Base-by-base conservation (phyloP, 2,888 invertebrate genomes). In the Drosophila leonis region DNA sequence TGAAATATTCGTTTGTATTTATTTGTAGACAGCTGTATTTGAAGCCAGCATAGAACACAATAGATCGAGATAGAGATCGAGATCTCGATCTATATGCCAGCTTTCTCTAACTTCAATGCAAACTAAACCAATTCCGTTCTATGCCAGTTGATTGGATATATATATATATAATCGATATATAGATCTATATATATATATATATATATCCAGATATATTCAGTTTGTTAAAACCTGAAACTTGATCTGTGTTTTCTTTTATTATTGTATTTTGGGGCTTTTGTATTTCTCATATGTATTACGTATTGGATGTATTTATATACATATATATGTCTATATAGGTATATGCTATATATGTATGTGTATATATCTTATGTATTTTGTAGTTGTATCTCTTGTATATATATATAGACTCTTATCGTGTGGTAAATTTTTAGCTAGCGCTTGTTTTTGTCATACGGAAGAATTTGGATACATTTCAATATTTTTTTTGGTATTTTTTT, bases 341-440 rank as follows among this genome's bases (percentile, higher is more conserved):
- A 37, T 52, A 27, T 27, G 20, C 44, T 24, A 24, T 51, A 55
- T 39, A 13, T 54, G 35, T 52, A 18, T 55, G 15, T 41, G 29
- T 78, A 64, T 74, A 66, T 74, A 69, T 59, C 29, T 46, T 76
- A 65, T 65, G 39, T 57, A 44, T 29, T 35, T 73, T 56, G 39
- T 71, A 65, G 39, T 29, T 71, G 49, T 73, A 51, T 54, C 18
- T 59, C 46, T 41, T 67, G 52, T 70, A 77, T 79, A 15, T 48
- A 84, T 83, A 84, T 88, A 80, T 83, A 85, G 75, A 83, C 82
- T 87, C 84, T 83, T 87, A 79, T 84, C 80, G 80, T 80, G 82
- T 80, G 88, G 83, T 88, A 83, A 72, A 80, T 88, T 75, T 80
- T 83, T 82, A 75, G 70, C 89, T 85, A 83, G 72, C 76, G 75